Evolutionary conservation across 2,888 invertebrate species (phyloP).

Genomic region (Xanthostigma xanthostigma): DNA sequence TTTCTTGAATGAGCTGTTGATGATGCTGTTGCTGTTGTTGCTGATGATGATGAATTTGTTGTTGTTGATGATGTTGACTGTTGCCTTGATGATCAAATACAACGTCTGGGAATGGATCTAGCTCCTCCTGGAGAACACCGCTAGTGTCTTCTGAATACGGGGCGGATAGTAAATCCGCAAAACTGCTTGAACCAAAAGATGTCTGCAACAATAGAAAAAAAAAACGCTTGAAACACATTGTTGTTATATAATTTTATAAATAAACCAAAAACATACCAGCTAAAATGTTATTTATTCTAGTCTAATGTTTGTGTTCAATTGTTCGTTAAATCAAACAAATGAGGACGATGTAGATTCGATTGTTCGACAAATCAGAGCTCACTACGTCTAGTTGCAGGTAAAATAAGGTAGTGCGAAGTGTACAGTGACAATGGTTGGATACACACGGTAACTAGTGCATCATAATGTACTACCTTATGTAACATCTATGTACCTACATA

Average conservation of each 20-base stretch:
- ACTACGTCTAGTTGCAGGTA: slow-evolving; percentile 9
- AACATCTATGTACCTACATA: too few relatives aligned
- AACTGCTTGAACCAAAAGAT: slow-evolving; percentile 62
- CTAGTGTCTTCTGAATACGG: slow-evolving; percentile 59
- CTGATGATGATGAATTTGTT: slow-evolving; percentile 21
- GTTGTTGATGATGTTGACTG: slow-evolving; percentile 14
- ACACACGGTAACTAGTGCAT: too few relatives aligned
- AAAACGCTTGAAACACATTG: not conserved
- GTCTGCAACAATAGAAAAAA: slow-evolving; percentile 41
- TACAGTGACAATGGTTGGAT: slow-evolving; percentile 3
- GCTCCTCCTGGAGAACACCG: slow-evolving; percentile 53
- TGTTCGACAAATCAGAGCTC: too few relatives aligned
- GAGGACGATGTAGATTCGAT: too few relatives aligned
- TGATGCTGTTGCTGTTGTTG: slow-evolving; percentile 21
- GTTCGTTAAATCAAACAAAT: too few relatives aligned
- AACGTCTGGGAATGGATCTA: slow-evolving; percentile 61
- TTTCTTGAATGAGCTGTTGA: slow-evolving; percentile 19
- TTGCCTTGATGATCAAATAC: slow-evolving; percentile 20
- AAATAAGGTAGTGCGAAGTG: slow-evolving; percentile 6
- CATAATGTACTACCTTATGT: too few relatives aligned
- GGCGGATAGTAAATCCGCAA: slow-evolving; percentile 61
- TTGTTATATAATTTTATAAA: too few relatives aligned
- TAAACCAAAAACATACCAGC: too few relatives aligned
- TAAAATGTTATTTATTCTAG: too few relatives aligned
- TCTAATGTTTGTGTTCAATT: too few relatives aligned